phyloP scores from a whole-genome alignment of 2,113 vertebrate genomes.

The Anolis carolinensis region DNA sequence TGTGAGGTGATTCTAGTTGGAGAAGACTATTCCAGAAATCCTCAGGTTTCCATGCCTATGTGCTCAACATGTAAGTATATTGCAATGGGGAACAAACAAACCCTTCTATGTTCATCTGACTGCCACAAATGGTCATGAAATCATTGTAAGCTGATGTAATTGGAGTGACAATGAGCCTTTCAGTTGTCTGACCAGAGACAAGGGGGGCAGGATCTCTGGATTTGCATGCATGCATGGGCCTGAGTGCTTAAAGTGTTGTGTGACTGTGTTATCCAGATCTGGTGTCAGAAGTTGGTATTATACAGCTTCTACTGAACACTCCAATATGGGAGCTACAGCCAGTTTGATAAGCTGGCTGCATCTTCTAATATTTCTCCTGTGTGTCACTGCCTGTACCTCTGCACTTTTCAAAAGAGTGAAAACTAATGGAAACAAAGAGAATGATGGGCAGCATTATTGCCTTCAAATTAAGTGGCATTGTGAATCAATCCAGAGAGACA shows the following conservation, averaged over 20 bases:
- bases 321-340: neutral
- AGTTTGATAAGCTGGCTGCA: neutral
- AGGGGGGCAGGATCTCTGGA: neutral
- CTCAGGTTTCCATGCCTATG: no score
- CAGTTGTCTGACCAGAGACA: slow-evolving; percentile 22
- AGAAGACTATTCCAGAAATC: no score
- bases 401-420: neutral
- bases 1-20: no score
- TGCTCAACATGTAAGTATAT: no score
- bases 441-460: neutral
- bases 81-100: no score
- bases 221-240: rapidly evolving
- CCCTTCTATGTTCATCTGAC: slow-evolving; percentile 2
- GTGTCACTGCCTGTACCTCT: neutral
- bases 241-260: neutral
- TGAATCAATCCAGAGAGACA: neutral
- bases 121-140: neutral
- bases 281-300: neutral
- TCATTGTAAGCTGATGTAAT: neutral
- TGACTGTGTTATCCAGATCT: no score
- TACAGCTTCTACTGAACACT: neutral
- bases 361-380: neutral
- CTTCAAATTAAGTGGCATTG: no score
- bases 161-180: slow-evolving; percentile 20
- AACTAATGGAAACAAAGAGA: neutral